Conservation (phyloP, 2,113 vertebrate species). For the Cyanocitta stelleri region DNA sequence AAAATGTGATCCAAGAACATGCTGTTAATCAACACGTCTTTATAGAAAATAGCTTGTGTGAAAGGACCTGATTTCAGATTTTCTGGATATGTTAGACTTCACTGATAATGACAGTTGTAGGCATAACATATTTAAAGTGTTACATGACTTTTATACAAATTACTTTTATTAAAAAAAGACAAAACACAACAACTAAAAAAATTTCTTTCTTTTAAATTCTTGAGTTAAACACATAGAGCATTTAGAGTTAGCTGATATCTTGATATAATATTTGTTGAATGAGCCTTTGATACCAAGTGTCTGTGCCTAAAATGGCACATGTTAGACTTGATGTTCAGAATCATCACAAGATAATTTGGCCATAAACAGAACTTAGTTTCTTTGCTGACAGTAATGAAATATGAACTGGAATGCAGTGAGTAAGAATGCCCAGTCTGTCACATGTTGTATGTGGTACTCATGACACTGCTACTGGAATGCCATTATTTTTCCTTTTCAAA, state of each 20-base stretch:
- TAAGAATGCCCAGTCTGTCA: neutral
- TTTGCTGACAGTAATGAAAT: neutral
- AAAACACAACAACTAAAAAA: neutral
- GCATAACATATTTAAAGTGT: neutral
- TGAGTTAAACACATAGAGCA: neutral
- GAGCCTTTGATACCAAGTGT: neutral
- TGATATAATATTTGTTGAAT: neutral
- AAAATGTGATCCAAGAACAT: slow-evolving; percentile 7
- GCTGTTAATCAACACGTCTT: neutral
- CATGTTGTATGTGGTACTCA: neutral
- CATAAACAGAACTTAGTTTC: neutral
- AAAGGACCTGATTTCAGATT: neutral
- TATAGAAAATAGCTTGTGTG: neutral
- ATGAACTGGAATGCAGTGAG: neutral
- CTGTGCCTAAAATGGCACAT: neutral
- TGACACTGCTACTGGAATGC: neutral
- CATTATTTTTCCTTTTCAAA: neutral
- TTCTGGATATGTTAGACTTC: neutral
- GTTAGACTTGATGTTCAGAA: neutral
- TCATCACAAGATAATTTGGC: neutral
- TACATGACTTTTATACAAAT: neutral
- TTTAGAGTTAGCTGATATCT: neutral
- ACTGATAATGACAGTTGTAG: neutral
- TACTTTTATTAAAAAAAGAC: neutral
- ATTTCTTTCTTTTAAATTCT: fast-evolving